Base-by-base conservation (phyloP, 2,888 invertebrate species). In the Netelia fuscicornis region DNA sequence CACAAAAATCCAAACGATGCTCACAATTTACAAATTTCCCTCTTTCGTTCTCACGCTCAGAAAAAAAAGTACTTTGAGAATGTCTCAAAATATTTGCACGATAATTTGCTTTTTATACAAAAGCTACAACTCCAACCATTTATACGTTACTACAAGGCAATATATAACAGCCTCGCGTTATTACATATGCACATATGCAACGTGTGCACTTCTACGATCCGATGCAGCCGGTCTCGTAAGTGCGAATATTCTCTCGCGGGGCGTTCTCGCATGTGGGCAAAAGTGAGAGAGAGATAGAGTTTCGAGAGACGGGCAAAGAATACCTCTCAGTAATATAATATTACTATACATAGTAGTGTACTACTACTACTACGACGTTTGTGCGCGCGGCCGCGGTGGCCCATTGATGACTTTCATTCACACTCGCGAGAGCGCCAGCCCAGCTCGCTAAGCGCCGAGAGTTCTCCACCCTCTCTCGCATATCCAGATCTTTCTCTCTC, bases 321-420 rank as follows among this genome's bases (percentile, higher is more conserved):
- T 80, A 80, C 74, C 17, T 17, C 60, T 77, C 62, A 64, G 65
- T 72, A 70, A 78, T 81, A 65, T 70, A 52, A 64, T 70, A 30
- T 76, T 83, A 65, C 48, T 76, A 71, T 81, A 83, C 67, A 71
- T 81, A 56, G 62, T 79, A 79, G 30, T 71, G 54, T 42, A 72
- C 64, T 70, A 78, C 78, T 62, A 78, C 70, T 76, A 65, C 77
- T 71, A 77, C 58, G 68, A 44, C 76, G 56, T 54, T 25, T 80
- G 74, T 79, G 86, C 58, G 70, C 71, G 72, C 81, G 84, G 84
- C 78, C 58, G 56, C 83, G 78, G 83, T 80, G 77, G 85, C 79
- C 83, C 90, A 89, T 89, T 90, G 86, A 90, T 85, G 88, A 88
- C 88, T 89, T 87, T 87, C 89, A 88, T 89, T 89, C 88, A 89